Percentiles rank a stretch among this genome's conserved stretches.
phyloP scores from a whole-genome alignment of 2,797 vertebrate species.

The Mionectes olivaceus region DNA sequence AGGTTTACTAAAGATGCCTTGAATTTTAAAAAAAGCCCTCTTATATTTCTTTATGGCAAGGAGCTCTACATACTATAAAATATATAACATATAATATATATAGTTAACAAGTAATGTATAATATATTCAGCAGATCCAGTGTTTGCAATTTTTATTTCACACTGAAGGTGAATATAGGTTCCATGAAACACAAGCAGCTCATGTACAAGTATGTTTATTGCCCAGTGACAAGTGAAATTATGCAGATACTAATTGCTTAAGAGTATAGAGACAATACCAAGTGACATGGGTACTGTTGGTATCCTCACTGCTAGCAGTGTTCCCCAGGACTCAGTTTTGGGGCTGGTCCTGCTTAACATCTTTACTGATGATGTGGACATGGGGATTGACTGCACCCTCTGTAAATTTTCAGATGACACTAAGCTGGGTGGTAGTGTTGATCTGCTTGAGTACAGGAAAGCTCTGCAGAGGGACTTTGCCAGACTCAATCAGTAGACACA shows the following conservation, averaged over 20 bases:
- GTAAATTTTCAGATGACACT: background rate
- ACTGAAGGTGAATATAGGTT: background rate
- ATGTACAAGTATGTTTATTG: background rate
- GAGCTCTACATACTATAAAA: background rate
- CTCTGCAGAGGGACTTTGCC: background rate
- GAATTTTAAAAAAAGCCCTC: background rate
- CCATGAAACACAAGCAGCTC: background rate
- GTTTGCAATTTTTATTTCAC: background rate
- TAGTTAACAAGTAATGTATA: background rate
- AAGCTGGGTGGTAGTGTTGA: background rate
- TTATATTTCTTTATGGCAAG: background rate
- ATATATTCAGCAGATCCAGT: background rate
- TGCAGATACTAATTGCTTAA: background rate
- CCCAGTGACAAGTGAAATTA: background rate
- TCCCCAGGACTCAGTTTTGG: background rate
- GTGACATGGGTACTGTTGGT: background rate
- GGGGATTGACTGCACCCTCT: background rate
- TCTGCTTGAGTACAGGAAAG: background rate
- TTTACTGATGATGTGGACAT: background rate
- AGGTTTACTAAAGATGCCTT: background rate
- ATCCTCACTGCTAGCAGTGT: background rate
- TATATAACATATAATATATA: background rate
- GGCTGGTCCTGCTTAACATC: background rate
- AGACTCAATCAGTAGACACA: background rate
- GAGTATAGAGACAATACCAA: background rate